A percentile compares a stretch with the other conserved stretches of the same genome.
phyloP scores from a whole-genome alignment of 2,113 vertebrate species.

The Notarius quadriscutis region DNA sequence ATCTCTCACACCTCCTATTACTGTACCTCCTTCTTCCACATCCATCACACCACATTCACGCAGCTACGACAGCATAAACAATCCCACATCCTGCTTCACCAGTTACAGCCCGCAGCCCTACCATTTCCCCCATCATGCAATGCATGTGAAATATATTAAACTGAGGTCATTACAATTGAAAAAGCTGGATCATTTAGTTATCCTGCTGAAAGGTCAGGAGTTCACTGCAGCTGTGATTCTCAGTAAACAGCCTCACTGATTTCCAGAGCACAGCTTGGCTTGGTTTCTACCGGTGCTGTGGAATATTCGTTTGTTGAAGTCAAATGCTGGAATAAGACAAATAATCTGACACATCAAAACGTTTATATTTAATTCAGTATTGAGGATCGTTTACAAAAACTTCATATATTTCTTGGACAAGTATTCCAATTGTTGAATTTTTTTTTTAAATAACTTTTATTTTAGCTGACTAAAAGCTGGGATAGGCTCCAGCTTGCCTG shows the following conservation, averaged over 20 bases:
- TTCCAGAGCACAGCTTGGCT: neutral
- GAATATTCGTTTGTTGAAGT: neutral
- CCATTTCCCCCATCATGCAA: neutral
- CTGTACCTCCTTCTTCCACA: neutral
- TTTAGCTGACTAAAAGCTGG: too few species aligned
- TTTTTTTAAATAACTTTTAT: neutral
- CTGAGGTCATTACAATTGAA: slow-evolving; percentile 23
- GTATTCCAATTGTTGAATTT: neutral
- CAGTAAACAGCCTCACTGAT: neutral
- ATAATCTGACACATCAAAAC: slow-evolving; percentile 13
- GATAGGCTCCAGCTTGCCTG: too few species aligned
- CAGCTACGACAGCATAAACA: neutral
- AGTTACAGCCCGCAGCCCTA: neutral
- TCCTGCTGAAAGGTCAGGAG: neutral
- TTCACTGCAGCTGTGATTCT: neutral
- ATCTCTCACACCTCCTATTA: slow-evolving; percentile 3
- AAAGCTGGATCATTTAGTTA: neutral
- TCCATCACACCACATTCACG: neutral
- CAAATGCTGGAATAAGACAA: neutral
- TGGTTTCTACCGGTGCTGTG: neutral
- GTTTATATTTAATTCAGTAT: neutral
- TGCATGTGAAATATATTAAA: slow-evolving; percentile 16
- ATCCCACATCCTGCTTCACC: neutral
- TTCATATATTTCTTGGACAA: neutral
- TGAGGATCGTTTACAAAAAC: neutral